phyloP scores from a whole-genome alignment of 2,888 invertebrate species.

The Ectemnius lituratus region DNA sequence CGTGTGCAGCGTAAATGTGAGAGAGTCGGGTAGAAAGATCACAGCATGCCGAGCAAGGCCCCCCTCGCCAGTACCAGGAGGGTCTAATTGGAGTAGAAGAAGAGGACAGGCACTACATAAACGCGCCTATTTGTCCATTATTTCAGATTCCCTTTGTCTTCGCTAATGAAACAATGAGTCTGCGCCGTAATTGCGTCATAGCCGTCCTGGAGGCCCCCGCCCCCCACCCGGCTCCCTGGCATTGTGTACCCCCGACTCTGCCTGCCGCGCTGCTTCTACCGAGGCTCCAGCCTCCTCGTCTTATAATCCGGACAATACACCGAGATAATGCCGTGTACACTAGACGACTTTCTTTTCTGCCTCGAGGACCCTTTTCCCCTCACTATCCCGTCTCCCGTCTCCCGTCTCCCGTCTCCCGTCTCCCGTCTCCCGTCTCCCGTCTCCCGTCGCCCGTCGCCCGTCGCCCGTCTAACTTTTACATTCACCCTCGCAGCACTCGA shows the following conservation, averaged over 20 bases:
- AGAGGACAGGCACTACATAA: conserved; percentile 72
- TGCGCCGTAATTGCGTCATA: conserved; percentile 74
- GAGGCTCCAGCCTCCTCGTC: conserved; percentile 61
- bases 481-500: background rate
- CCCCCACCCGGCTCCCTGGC: conserved; percentile 35
- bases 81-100: conserved; percentile 75
- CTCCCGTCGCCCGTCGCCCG: too few species aligned
- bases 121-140: conserved; percentile 78
- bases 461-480: background rate
- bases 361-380: conserved; percentile 40
- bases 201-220: conserved; percentile 33
- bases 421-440: background rate
- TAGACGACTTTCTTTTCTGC: conserved; percentile 23
- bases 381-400: background rate
- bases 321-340: conserved; percentile 36
- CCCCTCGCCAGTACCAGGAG: conserved; percentile 59
- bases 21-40: conserved; percentile 19
- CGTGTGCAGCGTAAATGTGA: background rate
- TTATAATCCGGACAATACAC: conserved; percentile 57
- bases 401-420: background rate
- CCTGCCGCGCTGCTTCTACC: conserved; percentile 50
- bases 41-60: conserved; percentile 22
- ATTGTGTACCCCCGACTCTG: conserved; percentile 50
- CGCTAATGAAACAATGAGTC: conserved; percentile 78
- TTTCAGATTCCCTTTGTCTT: conserved; percentile 78